Conservation (phyloP, 2,888 invertebrate species). For the Baronia brevicornis region DNA sequence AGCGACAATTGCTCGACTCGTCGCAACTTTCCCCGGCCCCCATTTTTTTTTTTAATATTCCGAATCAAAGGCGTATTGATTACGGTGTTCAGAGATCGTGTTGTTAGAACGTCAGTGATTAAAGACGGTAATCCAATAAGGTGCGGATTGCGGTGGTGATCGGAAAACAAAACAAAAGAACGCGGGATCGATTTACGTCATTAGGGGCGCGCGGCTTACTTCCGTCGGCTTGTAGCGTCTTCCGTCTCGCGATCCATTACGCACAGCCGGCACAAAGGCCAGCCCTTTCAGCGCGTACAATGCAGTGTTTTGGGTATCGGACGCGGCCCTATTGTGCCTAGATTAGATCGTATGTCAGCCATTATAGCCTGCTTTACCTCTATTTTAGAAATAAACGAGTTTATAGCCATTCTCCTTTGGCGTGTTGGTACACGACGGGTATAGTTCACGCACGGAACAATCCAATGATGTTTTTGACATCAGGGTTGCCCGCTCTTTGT, state of each 20-base stretch:
- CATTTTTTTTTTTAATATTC: conserved; percentile 43
- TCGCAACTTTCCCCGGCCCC: conserved; percentile 20
- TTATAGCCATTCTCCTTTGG: conserved; percentile 3
- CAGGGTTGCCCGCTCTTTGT: too few species aligned
- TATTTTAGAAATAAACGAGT: conserved; percentile 4
- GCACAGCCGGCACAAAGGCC: too few species aligned
- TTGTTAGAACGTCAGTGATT: conserved; percentile 54
- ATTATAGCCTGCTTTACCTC: conserved; percentile 7
- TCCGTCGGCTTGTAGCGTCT: conserved; percentile 22
- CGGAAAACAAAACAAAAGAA: conserved; percentile 59
- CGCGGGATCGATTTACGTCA: conserved; percentile 60
- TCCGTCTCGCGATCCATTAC: conserved; percentile 38
- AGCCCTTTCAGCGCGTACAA: conserved; percentile 19
- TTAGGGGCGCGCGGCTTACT: conserved; percentile 40
- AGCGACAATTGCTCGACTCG: conserved; percentile 15
- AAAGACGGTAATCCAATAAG: conserved; percentile 67
- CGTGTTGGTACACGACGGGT: conserved; percentile 2
- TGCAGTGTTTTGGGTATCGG: conserved; percentile 30
- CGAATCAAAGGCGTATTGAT: conserved; percentile 63
- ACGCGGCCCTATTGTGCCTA: conserved; percentile 27
- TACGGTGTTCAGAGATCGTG: conserved; percentile 50
- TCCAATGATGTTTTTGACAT: too few species aligned
- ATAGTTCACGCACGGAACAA: neutral
- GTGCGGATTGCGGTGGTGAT: conserved; percentile 43
- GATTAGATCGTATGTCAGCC: conserved; percentile 27